Base-by-base conservation (phyloP, 2,888 invertebrate genomes). In the Thecocarcelia acutangulata region DNA sequence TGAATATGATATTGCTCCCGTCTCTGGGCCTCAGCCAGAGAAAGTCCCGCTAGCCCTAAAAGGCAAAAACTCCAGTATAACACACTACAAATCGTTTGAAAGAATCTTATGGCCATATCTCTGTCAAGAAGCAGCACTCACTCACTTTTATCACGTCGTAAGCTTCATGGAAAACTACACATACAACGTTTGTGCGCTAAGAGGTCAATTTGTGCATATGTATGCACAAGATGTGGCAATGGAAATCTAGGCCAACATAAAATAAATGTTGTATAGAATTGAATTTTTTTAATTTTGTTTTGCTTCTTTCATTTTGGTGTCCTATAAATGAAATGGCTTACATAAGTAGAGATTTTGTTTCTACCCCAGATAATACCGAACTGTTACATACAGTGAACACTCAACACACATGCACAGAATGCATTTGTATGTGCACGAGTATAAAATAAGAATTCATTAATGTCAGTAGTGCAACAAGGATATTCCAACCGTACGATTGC, bases 161-260 rank as follows among this genome's bases (percentile, higher is more conserved):
- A n/a, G n/a, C n/a, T n/a, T n/a, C n/a, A n/a, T n/a, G n/a, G n/a
- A n/a, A n/a, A n/a, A n/a, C n/a, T n/a, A n/a, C n/a, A 33, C 33
- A 33, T 33, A 8, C 9, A 5, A 33, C 8, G 8, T 33, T 33
- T 33, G 1, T 33, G 33, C 33, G 33, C 33, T 33, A 33, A 33
- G 33, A 8, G 33, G 33, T 33, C 33, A 33, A 33, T 33, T 33
- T 6, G 5, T 46, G n/a, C 6, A 40, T 61, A 37, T 54, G 44
- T 63, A 56, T 63, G n/a, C 63, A 56, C 58, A 42, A 77, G 59
- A 74, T 70, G 74, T 82, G 81, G 78, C 82, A 69, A 82, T 82
- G 77, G 77, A 70, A 78, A 82, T 82, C 73, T 82, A 82, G 82
- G 82, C 74, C 82, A 82, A 61, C 72, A 76, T 75, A 76, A 70